Evolutionary conservation across 1,140 invertebrate genomes (phyloP).

Genomic region (Teleopsis dalmanni): DNA sequence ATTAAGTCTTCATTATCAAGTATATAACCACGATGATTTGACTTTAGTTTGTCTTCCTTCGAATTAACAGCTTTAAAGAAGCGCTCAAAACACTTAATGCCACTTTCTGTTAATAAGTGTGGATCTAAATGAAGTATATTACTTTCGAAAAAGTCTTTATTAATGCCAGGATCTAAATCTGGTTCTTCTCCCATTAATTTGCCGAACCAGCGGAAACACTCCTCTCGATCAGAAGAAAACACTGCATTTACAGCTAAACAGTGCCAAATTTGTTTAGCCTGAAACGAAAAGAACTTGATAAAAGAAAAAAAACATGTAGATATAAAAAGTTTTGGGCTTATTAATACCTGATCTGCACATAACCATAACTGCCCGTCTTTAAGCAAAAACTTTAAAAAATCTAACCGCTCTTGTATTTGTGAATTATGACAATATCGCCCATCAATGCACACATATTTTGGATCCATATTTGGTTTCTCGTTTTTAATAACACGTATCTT

Average conservation of each 20-base stretch:
- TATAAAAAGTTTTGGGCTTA: neutral
- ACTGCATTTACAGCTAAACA: conserved; percentile 90
- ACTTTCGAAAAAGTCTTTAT: conserved; percentile 92
- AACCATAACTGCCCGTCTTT: conserved; percentile 94
- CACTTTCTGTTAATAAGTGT: conserved; percentile 84
- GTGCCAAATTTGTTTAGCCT: conserved; percentile 93
- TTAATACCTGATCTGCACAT: conserved; percentile 72
- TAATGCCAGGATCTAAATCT: conserved; percentile 93
- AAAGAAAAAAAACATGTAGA: neutral
- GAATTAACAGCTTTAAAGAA: conserved; percentile 97
- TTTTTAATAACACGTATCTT: conserved; percentile 65
- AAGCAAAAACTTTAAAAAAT: conserved; percentile 85
- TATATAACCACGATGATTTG: conserved; percentile 74
- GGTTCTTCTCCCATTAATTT: conserved; percentile 97
- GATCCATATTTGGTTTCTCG: conserved; percentile 70
- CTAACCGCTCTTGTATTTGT: conserved; percentile 90
- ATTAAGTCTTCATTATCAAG: conserved; percentile 85
- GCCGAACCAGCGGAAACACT: conserved; percentile 98
- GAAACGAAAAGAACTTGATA: neutral
- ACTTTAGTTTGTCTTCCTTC: conserved; percentile 87
- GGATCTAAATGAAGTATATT: conserved; percentile 92
- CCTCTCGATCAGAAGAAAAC: conserved; percentile 85
- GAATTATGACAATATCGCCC: conserved; percentile 84
- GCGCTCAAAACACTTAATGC: conserved; percentile 79
- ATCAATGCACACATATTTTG: conserved; percentile 75